Evolutionary conservation across 2,113 vertebrate species (phyloP), one percentile per base, ranked within the genome.

Genomic region (Prunella fulvescens): DNA sequence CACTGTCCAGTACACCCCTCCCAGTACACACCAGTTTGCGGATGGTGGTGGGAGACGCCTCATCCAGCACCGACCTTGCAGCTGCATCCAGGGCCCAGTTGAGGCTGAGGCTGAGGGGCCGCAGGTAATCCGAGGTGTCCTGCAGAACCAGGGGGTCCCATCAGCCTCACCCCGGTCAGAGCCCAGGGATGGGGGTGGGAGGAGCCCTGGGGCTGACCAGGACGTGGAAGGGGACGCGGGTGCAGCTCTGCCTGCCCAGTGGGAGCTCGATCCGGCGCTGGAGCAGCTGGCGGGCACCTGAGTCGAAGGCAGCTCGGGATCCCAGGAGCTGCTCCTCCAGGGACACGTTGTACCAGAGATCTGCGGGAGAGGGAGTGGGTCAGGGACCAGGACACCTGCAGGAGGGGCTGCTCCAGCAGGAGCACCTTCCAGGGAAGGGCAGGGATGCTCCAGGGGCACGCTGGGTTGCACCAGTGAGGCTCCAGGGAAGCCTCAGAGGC

Each of bases 121-220:
- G 98, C 94, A 99, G 98, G 72, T 99, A 99, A 84, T 99, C 99
- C 0, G 98, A 98, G 19, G 99, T 99, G 94, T 99, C 99, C 99
- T 99, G 89, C 28, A 42, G 20, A 53, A 60, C 9, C 44, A n/a
- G 33, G 14, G 35, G 19, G 25, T 25, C 61, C 40, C 28, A 2
- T 70, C 24, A 65, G 44, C 19, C n/a, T 5, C 28, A 14, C 6
- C 8, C 33, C 45, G 4, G 7, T 9, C 11, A 42, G 14, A 25
- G 1, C 2, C 31, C 2, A 1, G 9, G 4, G 7, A 50, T 1
- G 11, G 11, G 6, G 22, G 29, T 4, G 33, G 31, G 9, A 11
- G 12, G 50, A 51, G 25, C 19, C 53, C 20, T 1, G 3, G 3
- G 35, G 33, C 93, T 85, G 58, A 95, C 91, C 94, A 99, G 98